These are phyloP conservation scores for Nixonia krombeini DNA, from an alignment of 1,140 invertebrate genomes.

Conservation along the genomic window DNA sequence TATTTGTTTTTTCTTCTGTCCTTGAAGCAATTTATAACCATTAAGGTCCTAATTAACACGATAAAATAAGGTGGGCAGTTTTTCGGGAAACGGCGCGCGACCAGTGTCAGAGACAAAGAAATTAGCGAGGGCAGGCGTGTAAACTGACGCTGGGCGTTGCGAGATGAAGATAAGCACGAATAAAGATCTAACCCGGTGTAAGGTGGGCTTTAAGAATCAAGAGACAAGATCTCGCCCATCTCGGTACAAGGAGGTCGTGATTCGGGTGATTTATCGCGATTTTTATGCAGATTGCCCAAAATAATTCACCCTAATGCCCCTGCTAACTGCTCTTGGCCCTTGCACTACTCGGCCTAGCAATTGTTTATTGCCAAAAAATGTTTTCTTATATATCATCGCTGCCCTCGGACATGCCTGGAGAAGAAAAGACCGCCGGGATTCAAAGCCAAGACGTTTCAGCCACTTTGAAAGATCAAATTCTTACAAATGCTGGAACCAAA, in stretches of 20 bases:
- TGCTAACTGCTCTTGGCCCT: slow-evolving; percentile 64
- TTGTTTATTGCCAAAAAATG: slow-evolving; percentile 66
- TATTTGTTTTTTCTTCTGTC: no score
- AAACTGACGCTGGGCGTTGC: slow-evolving; percentile 31
- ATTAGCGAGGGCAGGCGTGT: slow-evolving; percentile 35
- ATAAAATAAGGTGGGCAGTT: not conserved
- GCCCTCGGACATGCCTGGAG: slow-evolving; percentile 9
- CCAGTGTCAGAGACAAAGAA: slow-evolving; percentile 34
- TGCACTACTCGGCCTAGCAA: slow-evolving; percentile 46
- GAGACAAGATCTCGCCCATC: slow-evolving; percentile 55
- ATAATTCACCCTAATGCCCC: slow-evolving; percentile 70
- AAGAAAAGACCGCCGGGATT: slow-evolving; percentile 35
- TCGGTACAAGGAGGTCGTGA: slow-evolving; percentile 52
- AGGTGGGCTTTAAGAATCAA: slow-evolving; percentile 48
- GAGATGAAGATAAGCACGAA: slow-evolving; percentile 49
- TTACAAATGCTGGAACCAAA: not conserved
- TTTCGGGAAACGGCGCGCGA: slow-evolving; percentile 11
- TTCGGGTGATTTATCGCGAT: slow-evolving; percentile 65
- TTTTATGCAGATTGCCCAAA: slow-evolving; percentile 65
- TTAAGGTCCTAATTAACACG: no score
- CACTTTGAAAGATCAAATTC: slow-evolving; percentile 17
- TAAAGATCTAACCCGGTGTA: slow-evolving; percentile 51
- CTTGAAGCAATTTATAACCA: no score
- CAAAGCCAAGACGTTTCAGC: slow-evolving; percentile 33
- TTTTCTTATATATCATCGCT: slow-evolving; percentile 56